Evolutionary conservation across 2,888 invertebrate genomes (phyloP).

Genomic region (Carcina quercana): DNA sequence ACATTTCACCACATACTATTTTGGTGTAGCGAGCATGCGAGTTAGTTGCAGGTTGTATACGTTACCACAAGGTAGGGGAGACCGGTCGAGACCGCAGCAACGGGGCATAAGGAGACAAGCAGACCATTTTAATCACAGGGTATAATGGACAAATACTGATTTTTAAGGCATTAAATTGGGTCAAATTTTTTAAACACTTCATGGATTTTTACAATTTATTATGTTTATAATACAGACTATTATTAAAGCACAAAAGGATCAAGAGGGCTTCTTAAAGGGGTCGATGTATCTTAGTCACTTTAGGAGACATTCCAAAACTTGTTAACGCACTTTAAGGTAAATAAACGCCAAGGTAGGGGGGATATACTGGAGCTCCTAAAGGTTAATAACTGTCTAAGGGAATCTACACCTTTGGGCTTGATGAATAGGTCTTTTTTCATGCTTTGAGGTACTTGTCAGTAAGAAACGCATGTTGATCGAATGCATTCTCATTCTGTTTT

Average conservation of each 20-base stretch:
- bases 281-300: too few species aligned
- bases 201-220: too few species aligned
- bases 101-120: conserved; percentile 69
- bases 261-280: too few species aligned
- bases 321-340: conserved; percentile 1
- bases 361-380: conserved; percentile 32
- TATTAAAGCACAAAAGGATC: too few species aligned
- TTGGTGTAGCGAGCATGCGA: conserved; percentile 31
- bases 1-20: conserved; percentile 99
- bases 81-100: conserved; percentile 55
- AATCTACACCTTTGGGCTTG: conserved; percentile 68
- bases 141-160: conserved; percentile 17
- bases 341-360: conserved; percentile 71
- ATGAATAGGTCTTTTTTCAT: conserved; percentile 21
- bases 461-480: too few species aligned
- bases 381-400: conserved; percentile 40
- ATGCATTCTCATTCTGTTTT: too few species aligned
- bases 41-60: conserved; percentile 56
- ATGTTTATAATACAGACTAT: too few species aligned
- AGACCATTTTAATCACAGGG: conserved; percentile 55
- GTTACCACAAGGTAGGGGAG: conserved; percentile 50
- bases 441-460: too few species aligned
- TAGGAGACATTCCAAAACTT: too few species aligned
- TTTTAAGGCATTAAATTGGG: conserved; percentile 10
- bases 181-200: conserved; percentile 4